Evolutionary conservation across 2,113 vertebrate genomes (phyloP).

Genomic region (Megaleporinus macrocephalus): DNA sequence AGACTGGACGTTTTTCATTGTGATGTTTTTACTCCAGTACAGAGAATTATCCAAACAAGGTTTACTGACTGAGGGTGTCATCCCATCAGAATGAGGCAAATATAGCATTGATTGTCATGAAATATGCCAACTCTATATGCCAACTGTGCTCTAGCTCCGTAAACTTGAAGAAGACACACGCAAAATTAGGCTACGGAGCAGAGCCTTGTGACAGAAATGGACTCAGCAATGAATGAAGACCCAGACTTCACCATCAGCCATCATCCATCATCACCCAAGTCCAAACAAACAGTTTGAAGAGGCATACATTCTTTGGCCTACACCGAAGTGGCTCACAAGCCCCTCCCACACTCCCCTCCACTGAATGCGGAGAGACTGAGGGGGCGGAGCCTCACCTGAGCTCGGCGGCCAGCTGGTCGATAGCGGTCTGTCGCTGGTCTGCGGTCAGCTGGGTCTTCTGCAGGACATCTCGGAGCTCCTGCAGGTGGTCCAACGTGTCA

Average conservation of each 20-base stretch:
- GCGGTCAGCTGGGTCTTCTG: constrained; percentile 82
- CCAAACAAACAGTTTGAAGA: neutral
- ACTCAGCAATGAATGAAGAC: too few species aligned
- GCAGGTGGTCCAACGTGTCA: constrained; percentile 76
- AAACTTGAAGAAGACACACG: too few species aligned
- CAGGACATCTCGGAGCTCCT: constrained; percentile 80
- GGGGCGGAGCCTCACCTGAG: constrained; percentile 81
- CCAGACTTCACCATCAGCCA: neutral
- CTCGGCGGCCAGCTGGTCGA: constrained; percentile 81
- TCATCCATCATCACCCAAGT: neutral
- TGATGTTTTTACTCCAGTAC: too few species aligned
- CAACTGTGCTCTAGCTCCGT: too few species aligned
- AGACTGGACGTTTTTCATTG: too few species aligned
- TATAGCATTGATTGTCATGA: too few species aligned
- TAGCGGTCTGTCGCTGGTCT: constrained; percentile 78
- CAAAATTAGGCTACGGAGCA: too few species aligned
- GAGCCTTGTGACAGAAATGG: too few species aligned
- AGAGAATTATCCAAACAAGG: too few species aligned
- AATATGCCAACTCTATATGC: too few species aligned
- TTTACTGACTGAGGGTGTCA: too few species aligned
- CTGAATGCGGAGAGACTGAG: neutral
- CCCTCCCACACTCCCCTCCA: neutral
- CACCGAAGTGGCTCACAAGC: neutral
- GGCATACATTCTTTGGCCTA: neutral
- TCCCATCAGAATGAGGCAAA: too few species aligned